A percentile compares a stretch with the other conserved stretches of the same genome.
Conservation (phyloP, 2,797 vertebrate species). For the Zalophus californianus region DNA sequence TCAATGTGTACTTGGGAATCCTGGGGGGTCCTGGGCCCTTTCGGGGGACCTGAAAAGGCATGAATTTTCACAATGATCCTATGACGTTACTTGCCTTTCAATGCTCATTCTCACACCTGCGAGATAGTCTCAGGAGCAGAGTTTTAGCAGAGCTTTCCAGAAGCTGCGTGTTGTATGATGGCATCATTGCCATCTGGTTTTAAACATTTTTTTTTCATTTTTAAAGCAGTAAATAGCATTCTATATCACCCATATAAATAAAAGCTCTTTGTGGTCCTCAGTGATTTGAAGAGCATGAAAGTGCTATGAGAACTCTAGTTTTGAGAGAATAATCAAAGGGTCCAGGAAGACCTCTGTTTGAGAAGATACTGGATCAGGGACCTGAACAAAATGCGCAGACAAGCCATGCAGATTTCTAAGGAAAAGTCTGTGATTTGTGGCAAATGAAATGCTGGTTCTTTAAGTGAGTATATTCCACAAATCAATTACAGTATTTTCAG, state of each 20-base stretch:
- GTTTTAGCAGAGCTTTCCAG: not conserved
- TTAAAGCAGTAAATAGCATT: not conserved
- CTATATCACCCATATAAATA: not conserved
- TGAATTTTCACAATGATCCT: not conserved
- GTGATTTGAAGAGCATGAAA: not conserved
- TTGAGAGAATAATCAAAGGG: not conserved
- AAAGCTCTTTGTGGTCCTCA: not conserved
- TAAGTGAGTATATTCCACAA: not conserved
- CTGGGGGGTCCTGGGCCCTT: fast-evolving
- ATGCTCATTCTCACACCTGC: not conserved
- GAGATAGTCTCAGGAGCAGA: no score
- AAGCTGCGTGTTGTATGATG: fast-evolving
- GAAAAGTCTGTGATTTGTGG: not conserved
- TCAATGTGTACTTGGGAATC: not conserved
- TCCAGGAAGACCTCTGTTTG: not conserved
- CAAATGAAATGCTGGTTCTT: not conserved
- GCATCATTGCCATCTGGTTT: not conserved
- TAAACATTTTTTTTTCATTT: not conserved
- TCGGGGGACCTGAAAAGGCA: not conserved
- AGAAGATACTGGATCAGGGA: not conserved
- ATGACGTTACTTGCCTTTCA: not conserved
- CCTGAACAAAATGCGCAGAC: not conserved
- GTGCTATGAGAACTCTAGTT: not conserved
- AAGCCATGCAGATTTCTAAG: not conserved
- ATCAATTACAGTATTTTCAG: not conserved